A percentile compares a stretch with the other conserved stretches of the same genome.
These are phyloP conservation scores for Nematolebias whitei DNA, from an alignment of 2,113 vertebrate species.

Conservation along the genomic window DNA sequence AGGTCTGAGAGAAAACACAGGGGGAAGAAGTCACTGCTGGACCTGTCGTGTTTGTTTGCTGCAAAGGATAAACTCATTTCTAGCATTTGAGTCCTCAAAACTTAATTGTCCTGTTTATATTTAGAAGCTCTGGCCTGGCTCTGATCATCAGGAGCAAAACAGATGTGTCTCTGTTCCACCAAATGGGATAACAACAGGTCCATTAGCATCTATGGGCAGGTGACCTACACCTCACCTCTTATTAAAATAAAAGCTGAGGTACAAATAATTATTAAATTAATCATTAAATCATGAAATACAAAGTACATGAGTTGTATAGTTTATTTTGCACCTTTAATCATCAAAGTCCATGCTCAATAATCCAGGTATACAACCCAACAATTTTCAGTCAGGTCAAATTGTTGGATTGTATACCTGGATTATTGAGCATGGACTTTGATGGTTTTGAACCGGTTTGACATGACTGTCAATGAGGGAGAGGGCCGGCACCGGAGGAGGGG, in stretches of 20 bases:
- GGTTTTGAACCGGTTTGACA: too few relatives aligned
- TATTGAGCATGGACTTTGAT: too few relatives aligned
- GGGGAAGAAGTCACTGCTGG: conserved; percentile 75
- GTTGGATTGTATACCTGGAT: too few relatives aligned
- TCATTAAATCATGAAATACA: not conserved
- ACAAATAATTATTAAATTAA: not conserved
- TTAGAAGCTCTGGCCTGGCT: conserved; percentile 43
- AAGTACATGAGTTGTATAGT: not conserved
- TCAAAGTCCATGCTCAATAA: too few relatives aligned
- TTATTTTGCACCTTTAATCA: not conserved
- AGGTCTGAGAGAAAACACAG: conserved; percentile 13
- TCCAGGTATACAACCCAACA: too few relatives aligned
- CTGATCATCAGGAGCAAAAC: conserved; percentile 50
- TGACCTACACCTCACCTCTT: conserved; percentile 32
- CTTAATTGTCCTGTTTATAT: conserved; percentile 64
- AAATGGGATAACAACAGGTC: conserved; percentile 31
- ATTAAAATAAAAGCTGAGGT: conserved; percentile 4
- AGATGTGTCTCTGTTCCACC: conserved; percentile 55
- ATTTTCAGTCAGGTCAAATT: too few relatives aligned
- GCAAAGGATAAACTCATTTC: conserved; percentile 44
- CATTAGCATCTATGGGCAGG: conserved; percentile 35
- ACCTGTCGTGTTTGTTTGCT: conserved; percentile 19
- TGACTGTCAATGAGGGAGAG: too few relatives aligned
- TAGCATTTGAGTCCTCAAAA: conserved; percentile 67
- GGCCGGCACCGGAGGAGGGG: too few relatives aligned